Evolutionary conservation across 2,888 invertebrate genomes (phyloP).

Genomic region (Dorcus hopei): DNA sequence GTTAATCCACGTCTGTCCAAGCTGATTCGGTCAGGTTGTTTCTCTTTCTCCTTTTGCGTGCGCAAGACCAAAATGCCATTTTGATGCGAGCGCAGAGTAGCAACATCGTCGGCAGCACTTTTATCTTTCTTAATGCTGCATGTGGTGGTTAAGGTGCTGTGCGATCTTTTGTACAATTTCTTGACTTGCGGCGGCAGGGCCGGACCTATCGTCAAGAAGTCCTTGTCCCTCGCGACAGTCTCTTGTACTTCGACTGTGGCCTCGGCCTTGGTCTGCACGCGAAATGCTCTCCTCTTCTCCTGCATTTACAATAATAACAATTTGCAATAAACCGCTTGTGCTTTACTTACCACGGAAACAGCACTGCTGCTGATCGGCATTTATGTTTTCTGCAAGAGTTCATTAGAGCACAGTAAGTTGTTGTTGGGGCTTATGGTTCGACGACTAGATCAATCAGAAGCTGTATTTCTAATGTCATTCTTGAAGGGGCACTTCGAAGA

Average conservation of each 20-base stretch:
- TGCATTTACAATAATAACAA: conserved; percentile 23
- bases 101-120: conserved; percentile 40
- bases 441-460: too few species aligned
- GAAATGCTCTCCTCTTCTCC: conserved; percentile 41
- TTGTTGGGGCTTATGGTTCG: too few species aligned
- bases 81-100: conserved; percentile 58
- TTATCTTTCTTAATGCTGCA: conserved; percentile 31
- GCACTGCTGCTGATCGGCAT: conserved; percentile 49
- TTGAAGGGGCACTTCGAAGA: too few species aligned
- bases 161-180: conserved; percentile 48
- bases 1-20: conserved; percentile 81
- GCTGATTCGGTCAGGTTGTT: conserved; percentile 84
- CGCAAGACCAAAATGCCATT: conserved; percentile 69
- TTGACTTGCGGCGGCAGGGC: conserved; percentile 39
- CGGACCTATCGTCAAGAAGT: conserved; percentile 44
- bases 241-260: conserved; percentile 22
- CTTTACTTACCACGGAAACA: conserved; percentile 41
- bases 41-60: conserved; percentile 73
- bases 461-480: too few species aligned
- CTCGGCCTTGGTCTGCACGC: conserved; percentile 47
- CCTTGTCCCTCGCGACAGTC: conserved; percentile 31
- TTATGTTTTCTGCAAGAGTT: conserved; percentile 30
- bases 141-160: conserved; percentile 50
- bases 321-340: neutral
- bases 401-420: conserved; percentile 1